phyloP scores from a whole-genome alignment of 2,888 invertebrate species.

The Stomorhina lunata region DNA sequence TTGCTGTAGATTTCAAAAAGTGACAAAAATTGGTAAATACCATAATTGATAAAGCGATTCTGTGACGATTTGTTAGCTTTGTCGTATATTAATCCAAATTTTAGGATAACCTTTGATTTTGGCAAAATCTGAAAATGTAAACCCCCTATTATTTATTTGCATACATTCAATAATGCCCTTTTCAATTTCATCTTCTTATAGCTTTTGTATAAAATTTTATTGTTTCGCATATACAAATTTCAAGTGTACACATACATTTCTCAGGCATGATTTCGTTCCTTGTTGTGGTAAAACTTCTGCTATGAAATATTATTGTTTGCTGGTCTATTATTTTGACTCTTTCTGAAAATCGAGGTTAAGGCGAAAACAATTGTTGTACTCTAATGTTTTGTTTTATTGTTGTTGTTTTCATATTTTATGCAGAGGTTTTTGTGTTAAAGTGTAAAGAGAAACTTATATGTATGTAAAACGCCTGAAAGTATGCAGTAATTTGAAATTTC shows the following conservation, averaged over 20 bases:
- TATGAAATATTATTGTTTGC: conserved; percentile 30
- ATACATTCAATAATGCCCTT: conserved; percentile 1
- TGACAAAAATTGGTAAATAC: too few relatives aligned
- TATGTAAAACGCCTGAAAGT: conserved; percentile 41
- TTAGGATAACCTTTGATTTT: too few relatives aligned
- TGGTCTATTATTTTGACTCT: conserved; percentile 19
- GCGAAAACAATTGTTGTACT: conserved; percentile 60
- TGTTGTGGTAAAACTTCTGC: not conserved
- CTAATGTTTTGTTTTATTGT: conserved; percentile 28
- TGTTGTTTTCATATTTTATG: conserved; percentile 28
- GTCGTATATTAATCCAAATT: too few relatives aligned
- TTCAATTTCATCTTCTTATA: not conserved
- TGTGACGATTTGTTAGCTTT: too few relatives aligned
- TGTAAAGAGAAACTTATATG: not conserved
- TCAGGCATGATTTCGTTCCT: not conserved
- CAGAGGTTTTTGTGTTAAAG: conserved; percentile 21
- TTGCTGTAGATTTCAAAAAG: too few relatives aligned
- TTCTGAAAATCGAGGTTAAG: conserved; percentile 61
- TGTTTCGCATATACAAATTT: conserved; percentile 42
- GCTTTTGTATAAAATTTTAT: conserved; percentile 33
- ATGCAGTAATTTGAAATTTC: conserved; percentile 45
- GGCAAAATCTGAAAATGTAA: not conserved
- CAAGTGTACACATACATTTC: not conserved
- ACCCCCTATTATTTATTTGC: conserved; percentile 10
- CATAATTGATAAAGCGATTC: too few relatives aligned